phyloP scores from a whole-genome alignment of 2,888 invertebrate genomes.

The Scaptomyza polygonia region DNA sequence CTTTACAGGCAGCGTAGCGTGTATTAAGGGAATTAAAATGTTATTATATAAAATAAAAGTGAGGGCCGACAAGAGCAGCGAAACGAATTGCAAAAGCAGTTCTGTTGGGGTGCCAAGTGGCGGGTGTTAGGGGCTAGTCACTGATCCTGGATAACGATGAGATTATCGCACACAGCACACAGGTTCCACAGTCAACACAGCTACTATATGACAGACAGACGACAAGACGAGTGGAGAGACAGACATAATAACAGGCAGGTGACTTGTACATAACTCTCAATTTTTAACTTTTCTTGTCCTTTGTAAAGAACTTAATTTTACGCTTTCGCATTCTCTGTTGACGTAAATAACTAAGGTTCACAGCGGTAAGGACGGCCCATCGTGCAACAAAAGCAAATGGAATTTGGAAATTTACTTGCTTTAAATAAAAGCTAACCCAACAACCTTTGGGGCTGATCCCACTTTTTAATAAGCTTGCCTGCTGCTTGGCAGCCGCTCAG shows the following conservation, averaged over 20 bases:
- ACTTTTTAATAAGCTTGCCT: slow-evolving; percentile 47
- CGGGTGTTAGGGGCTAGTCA: slow-evolving; percentile 47
- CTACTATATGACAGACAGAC: slow-evolving; percentile 54
- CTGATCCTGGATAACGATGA: slow-evolving; percentile 76
- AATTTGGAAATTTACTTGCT: slow-evolving; percentile 39
- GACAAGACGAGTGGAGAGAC: slow-evolving; percentile 9
- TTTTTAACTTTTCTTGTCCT: slow-evolving; percentile 51
- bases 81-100: slow-evolving; percentile 9
- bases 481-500: slow-evolving; percentile 24
- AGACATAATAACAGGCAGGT: slow-evolving; percentile 43
- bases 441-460: slow-evolving; percentile 29
- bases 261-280: slow-evolving; percentile 59
- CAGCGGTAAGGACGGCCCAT: neutral
- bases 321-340: slow-evolving; percentile 63
- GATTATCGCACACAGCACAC: slow-evolving; percentile 73
- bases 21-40: slow-evolving; percentile 80
- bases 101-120: slow-evolving; percentile 43
- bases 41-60: slow-evolving; percentile 70
- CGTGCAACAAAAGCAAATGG: slow-evolving; percentile 10
- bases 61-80: slow-evolving; percentile 3
- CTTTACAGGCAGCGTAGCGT: slow-evolving; percentile 73
- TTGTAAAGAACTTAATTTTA: slow-evolving; percentile 70
- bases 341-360: slow-evolving; percentile 39
- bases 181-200: slow-evolving; percentile 19
- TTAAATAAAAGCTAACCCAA: slow-evolving; percentile 19